Conservation (phyloP, 2,797 vertebrate species). For the Cygnus olor region DNA sequence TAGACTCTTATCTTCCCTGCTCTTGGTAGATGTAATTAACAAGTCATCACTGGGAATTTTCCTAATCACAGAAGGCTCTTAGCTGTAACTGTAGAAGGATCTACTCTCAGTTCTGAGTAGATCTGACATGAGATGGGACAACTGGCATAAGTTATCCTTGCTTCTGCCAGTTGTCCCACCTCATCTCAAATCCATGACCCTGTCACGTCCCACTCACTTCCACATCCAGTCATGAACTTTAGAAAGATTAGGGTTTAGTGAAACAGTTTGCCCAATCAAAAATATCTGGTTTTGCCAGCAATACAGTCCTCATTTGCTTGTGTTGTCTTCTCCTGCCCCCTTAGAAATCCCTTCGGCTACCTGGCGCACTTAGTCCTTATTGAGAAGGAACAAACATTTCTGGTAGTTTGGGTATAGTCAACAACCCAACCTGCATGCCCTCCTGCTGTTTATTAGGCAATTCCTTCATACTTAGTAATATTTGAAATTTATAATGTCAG, state of each 20-base stretch:
- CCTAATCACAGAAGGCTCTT: slow-evolving; percentile 46
- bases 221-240: background rate
- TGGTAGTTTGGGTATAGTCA: background rate
- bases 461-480: background rate
- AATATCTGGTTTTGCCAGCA: background rate
- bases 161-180: background rate
- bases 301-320: background rate
- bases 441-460: background rate
- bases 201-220: background rate
- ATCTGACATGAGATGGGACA: too few species aligned
- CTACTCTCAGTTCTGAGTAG: background rate
- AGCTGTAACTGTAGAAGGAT: background rate
- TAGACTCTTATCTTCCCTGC: background rate
- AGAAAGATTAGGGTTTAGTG: background rate
- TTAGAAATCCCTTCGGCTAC: background rate
- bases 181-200: background rate
- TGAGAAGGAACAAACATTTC: background rate
- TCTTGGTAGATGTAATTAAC: slow-evolving; percentile 47
- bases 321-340: background rate
- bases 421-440: background rate
- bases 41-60: slow-evolving; percentile 47
- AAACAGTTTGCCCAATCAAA: background rate
- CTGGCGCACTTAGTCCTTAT: background rate
- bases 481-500: background rate
- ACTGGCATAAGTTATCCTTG: too few species aligned